Percentiles rank a stretch among this genome's conserved stretches.
Conservation (phyloP, 2,113 vertebrate species). For the Dicrurus megarhynchus region DNA sequence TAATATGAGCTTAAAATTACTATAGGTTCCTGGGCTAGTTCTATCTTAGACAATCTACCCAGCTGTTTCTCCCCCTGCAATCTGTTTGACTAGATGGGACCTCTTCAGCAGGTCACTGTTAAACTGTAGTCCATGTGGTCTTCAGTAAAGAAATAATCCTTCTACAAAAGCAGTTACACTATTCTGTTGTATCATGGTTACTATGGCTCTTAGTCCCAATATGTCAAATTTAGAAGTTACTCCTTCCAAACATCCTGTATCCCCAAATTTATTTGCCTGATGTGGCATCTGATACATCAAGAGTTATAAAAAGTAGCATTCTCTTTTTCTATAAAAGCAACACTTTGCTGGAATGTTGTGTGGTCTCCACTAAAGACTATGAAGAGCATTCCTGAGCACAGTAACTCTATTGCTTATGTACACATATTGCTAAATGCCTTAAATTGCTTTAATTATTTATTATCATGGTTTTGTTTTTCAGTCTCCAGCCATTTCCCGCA, state of each 20-base stretch:
- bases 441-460: background rate
- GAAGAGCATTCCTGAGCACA: background rate
- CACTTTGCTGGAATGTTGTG: background rate
- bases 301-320: background rate
- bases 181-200: background rate
- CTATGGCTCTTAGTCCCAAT: background rate
- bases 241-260: background rate
- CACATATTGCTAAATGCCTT: rapidly evolving
- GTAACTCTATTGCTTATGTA: background rate
- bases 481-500: background rate
- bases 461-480: rapidly evolving
- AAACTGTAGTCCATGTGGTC: background rate
- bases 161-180: background rate
- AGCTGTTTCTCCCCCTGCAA: background rate
- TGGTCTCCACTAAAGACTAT: background rate
- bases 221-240: background rate
- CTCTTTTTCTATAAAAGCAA: background rate
- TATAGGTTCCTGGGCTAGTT: background rate
- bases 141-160: background rate
- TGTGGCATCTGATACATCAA: background rate
- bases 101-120: background rate
- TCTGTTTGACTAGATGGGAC: background rate
- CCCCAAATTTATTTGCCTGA: background rate
- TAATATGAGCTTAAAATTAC: background rate
- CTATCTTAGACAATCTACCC: background rate